These are phyloP conservation scores for Drosophila lacertosa DNA, from an alignment of 1,140 invertebrate genomes.

Conservation along the genomic window DNA sequence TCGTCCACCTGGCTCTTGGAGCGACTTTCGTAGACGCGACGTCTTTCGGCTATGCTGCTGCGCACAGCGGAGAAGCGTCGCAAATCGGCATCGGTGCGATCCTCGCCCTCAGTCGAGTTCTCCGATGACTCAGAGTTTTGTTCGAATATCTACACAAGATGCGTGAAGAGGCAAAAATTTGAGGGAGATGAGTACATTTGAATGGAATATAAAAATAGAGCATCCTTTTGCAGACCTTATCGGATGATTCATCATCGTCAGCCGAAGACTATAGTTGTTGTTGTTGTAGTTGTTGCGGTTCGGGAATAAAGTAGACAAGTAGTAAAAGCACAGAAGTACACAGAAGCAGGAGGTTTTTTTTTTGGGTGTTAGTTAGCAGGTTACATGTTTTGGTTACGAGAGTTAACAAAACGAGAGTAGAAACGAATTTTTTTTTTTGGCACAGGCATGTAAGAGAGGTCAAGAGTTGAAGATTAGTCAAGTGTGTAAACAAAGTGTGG, in stretches of 20 bases:
- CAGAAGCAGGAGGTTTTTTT: slow-evolving; percentile 17
- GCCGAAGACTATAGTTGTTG: slow-evolving; percentile 73
- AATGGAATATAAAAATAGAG: not conserved
- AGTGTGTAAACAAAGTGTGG: slow-evolving; percentile 10
- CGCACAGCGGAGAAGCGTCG: slow-evolving; percentile 85
- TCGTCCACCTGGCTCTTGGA: slow-evolving; percentile 87
- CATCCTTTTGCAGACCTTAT: slow-evolving; percentile 74
- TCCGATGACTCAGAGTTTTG: slow-evolving; percentile 82
- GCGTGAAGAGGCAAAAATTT: not conserved
- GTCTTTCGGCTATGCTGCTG: slow-evolving; percentile 90
- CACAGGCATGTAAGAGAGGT: slow-evolving; percentile 57
- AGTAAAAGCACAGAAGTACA: slow-evolving; percentile 31
- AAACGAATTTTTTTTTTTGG: slow-evolving; percentile 49
- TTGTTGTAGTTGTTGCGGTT: slow-evolving; percentile 32
- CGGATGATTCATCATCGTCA: slow-evolving; percentile 82
- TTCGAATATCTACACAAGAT: slow-evolving; percentile 71
- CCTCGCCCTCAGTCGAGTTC: slow-evolving; percentile 81
- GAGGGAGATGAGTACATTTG: not conserved
- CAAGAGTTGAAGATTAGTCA: slow-evolving; percentile 34
- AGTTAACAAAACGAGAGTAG: slow-evolving; percentile 35
- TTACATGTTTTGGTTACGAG: slow-evolving; percentile 21
- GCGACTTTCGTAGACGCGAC: slow-evolving; percentile 90
- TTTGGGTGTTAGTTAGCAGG: slow-evolving; percentile 39
- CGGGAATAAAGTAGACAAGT: slow-evolving; percentile 38
- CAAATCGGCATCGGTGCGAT: slow-evolving; percentile 81